Percentiles rank a stretch among this genome's conserved stretches.
Conservation (phyloP, 2,113 vertebrate species). For the Piliocolobus tephrosceles region DNA sequence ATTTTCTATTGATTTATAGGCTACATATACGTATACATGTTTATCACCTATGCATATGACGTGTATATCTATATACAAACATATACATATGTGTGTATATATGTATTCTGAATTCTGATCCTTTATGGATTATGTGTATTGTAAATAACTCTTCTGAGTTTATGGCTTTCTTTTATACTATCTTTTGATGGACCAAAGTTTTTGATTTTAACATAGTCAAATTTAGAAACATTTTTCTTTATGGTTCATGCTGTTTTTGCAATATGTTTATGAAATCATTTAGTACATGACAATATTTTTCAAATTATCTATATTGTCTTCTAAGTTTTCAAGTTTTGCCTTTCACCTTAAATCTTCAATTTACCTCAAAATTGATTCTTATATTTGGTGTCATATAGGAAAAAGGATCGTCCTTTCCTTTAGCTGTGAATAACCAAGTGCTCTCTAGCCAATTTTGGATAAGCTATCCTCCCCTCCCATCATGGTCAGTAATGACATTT, state of each 20-base stretch:
- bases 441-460: no score
- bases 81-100: neutral
- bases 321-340: neutral
- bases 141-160: neutral
- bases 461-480: neutral
- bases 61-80: neutral
- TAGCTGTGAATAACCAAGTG: neutral
- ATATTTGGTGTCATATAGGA: neutral
- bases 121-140: neutral
- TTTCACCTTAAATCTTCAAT: neutral
- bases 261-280: neutral
- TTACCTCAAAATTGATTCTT: neutral
- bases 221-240: neutral
- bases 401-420: neutral
- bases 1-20: neutral
- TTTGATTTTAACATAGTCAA: neutral
- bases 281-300: neutral
- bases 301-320: neutral
- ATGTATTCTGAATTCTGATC: neutral
- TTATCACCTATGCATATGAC: neutral
- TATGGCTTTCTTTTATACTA: neutral
- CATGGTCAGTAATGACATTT: no score
- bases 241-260: neutral
- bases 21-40: neutral
- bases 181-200: neutral